Evolutionary conservation across 2,888 invertebrate species (phyloP), one percentile per base, ranked within the genome.

Genomic region (Meganola albula): DNA sequence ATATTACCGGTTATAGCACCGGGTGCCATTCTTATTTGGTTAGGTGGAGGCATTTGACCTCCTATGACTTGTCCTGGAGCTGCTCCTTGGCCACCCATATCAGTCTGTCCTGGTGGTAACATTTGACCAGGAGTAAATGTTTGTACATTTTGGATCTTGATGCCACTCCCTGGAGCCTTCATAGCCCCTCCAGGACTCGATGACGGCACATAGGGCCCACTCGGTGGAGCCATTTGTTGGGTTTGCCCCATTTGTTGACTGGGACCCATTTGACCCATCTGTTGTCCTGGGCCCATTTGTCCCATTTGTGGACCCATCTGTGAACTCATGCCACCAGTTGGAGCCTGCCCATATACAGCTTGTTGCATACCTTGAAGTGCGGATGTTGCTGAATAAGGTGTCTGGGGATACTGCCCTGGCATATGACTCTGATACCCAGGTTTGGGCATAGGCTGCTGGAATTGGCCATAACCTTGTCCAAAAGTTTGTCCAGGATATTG

Each of bases 341-440:
- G 37, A 4, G 60, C 53, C 45, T 78, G 79, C 1, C 78, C 82
- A 44, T 84, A 85, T 2, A 77, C 76, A 1, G 78, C 59, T 37
- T 84, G 83, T 39, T 85, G 84, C 84, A 85, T 84, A 28, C 74
- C 68, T 51, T 85, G 85, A 14, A 85, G 64, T 1, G 84, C 83
- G 1, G 80, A 77, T 5, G 67, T 52, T 9, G 58, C 45, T 4
- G 83, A 74, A 44, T 75, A 83, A 3, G 72, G 64, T 1, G 73
- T 59, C 2, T 70, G 61, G 2, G 68, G 58, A 41, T 61, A 78
- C 8, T 65, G 47, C 40, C 58, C 70, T 2, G 60, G 50, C 52
- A 71, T 61, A 6, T 50, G 34, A 1, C 65, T 71, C 9, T 77
- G 70, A 45, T 77, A 85, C 23, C 64, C 56, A 26, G 78, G 27